Conservation (phyloP, 2,797 vertebrate species). For the Anomalospiza imberbis region DNA sequence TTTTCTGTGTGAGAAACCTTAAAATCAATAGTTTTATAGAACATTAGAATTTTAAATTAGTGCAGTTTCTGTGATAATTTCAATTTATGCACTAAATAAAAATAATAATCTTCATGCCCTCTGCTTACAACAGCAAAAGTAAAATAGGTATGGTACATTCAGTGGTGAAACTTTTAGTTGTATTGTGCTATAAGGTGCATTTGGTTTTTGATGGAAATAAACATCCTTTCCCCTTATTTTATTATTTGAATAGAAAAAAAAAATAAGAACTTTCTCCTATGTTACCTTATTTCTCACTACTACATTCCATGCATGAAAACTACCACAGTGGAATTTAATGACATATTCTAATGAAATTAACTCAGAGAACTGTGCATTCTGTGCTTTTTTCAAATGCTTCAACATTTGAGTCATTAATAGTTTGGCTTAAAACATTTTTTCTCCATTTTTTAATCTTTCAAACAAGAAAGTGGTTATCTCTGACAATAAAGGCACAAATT, state of each 20-base stretch:
- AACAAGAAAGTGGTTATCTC: neutral
- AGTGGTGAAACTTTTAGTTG: neutral
- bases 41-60: neutral
- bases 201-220: neutral
- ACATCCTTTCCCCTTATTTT: neutral
- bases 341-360: neutral
- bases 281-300: neutral
- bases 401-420: neutral
- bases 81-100: neutral
- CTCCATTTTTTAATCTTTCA: neutral
- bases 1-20: neutral
- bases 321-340: neutral
- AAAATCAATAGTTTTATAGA: neutral
- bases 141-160: neutral
- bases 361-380: neutral
- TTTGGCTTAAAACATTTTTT: neutral
- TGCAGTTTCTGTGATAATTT: neutral
- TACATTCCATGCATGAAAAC: neutral
- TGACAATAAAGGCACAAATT: neutral
- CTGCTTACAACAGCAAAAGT: neutral
- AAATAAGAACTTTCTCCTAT: neutral
- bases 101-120: neutral
- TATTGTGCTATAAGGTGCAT: neutral
- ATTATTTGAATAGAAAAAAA: neutral
- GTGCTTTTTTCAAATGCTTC: neutral